Evolutionary conservation across 2,797 vertebrate genomes (phyloP), one percentile per base, ranked within the genome.

Genomic region (Craterocephalus amniculus): DNA sequence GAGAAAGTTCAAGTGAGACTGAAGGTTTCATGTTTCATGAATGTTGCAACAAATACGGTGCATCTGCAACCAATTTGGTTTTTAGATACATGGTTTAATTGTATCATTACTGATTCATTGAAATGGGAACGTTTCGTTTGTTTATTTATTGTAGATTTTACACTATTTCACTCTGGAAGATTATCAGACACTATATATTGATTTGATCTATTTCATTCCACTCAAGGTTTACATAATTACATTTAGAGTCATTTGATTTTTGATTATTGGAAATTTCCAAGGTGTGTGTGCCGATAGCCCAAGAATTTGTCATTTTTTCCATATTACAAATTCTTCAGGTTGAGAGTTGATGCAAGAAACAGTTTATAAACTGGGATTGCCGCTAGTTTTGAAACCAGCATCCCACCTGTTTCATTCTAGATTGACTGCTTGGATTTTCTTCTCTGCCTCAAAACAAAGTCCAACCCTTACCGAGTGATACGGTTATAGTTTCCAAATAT

Each of bases 401-500:
- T 45, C 45, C 36, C 43, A 64, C 35, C 34, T 40, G 27, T 77
- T 67, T 22, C 40, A 71, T 83, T 80, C 67, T 66, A 27, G 24
- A 71, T 43, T 58, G 20, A 43, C 31, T 40, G 27, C 20, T 62
- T 20, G 31, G 27, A 70, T 70, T 24, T 76, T 78, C 54, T 43
- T 72, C 52, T 57, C 48, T 43, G 57, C 43, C 35, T 71, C 26
- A 64, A 36, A 64, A 20, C 64, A 62, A 59, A 48, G 38, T 24
- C 72, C 11, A 52, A 58, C 64, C 59, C 20, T 68, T 35, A 75
- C 66, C 54, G n/a, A 61, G 62, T 35, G 74, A 88, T 88, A 79
- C 63, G 67, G 71, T 87, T 86, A 81, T 78, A 77, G 22, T 69
- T 76, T 74, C 65, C 78, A 57, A 58, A n/a, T 43, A 81, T 79